Percentiles rank a stretch among this genome's conserved stretches.
Conservation (phyloP, 2,113 vertebrate species). For the Hepsetus odoe region DNA sequence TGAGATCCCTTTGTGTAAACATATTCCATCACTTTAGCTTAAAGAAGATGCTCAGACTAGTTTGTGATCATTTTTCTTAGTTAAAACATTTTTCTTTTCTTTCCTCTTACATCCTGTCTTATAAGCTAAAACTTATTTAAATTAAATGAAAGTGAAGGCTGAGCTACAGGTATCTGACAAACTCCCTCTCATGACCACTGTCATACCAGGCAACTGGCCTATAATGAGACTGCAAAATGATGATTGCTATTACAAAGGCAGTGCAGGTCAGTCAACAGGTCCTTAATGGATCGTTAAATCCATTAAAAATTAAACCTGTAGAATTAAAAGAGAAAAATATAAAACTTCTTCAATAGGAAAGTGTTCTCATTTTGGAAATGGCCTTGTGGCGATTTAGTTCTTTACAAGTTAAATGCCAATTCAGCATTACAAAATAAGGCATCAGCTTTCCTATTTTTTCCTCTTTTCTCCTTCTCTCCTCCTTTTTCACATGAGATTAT, state of each 20-base stretch:
- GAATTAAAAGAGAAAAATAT: not conserved
- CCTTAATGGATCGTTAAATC: not conserved
- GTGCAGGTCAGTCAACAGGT: conserved; percentile 25
- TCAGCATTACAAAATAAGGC: conserved; percentile 42
- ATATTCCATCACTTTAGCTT: not conserved
- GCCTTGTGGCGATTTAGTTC: conserved; percentile 34
- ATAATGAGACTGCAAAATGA: conserved; percentile 14
- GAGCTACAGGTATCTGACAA: not conserved
- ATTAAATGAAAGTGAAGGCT: not conserved
- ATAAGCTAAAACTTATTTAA: not conserved
- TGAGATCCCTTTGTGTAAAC: not conserved
- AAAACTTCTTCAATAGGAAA: conserved; percentile 34
- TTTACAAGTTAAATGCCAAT: conserved; percentile 39
- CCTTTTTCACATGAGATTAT: conserved; percentile 64
- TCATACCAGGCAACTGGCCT: not conserved
- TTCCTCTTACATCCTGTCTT: not conserved
- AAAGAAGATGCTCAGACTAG: not conserved
- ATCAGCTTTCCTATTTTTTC: conserved; percentile 38
- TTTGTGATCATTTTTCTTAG: not conserved
- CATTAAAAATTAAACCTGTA: conserved; percentile 15
- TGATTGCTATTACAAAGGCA: conserved; percentile 12
- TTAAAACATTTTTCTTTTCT: too few species aligned
- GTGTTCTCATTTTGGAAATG: conserved; percentile 12
- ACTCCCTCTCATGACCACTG: not conserved
- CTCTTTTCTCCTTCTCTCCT: conserved; percentile 18